Percentiles rank a stretch among this genome's conserved stretches.
Conservation (phyloP, 2,888 invertebrate species). For the Cantharis lateralis region DNA sequence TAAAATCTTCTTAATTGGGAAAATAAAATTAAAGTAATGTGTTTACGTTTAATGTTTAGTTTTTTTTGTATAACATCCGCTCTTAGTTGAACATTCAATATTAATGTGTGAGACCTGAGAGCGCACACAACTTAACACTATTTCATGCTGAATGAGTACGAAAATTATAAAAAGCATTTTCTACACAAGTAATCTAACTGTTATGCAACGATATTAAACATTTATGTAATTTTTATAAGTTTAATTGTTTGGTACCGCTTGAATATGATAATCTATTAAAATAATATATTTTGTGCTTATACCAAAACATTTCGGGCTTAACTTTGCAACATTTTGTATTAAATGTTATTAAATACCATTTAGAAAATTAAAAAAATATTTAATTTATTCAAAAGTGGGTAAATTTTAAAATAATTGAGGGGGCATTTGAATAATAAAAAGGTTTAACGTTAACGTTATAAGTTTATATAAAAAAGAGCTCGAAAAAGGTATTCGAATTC, state of each 20-base stretch:
- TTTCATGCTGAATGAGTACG: conserved; percentile 27
- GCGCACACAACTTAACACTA: conserved; percentile 29
- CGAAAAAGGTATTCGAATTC: background rate
- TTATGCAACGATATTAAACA: conserved; percentile 13
- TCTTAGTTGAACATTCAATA: conserved; percentile 10
- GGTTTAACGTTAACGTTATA: background rate
- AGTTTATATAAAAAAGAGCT: background rate
- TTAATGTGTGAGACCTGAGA: conserved; percentile 26
- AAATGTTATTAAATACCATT: background rate
- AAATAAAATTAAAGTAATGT: conserved; percentile 23
- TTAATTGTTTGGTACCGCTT: background rate
- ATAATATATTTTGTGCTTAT: background rate
- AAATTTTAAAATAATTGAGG: background rate
- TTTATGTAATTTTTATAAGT: background rate
- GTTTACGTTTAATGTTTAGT: conserved; percentile 15
- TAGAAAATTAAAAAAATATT: background rate
- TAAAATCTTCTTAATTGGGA: conserved; percentile 23
- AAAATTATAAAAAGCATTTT: conserved; percentile 20
- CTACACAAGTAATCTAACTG: conserved; percentile 25
- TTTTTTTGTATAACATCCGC: conserved; percentile 26
- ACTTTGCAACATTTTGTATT: background rate
- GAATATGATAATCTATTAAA: background rate
- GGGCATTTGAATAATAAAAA: background rate
- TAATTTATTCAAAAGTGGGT: background rate
- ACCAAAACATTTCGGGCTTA: background rate